phyloP scores from a whole-genome alignment of 2,888 invertebrate genomes.

The Pristionchus exspectatus region DNA sequence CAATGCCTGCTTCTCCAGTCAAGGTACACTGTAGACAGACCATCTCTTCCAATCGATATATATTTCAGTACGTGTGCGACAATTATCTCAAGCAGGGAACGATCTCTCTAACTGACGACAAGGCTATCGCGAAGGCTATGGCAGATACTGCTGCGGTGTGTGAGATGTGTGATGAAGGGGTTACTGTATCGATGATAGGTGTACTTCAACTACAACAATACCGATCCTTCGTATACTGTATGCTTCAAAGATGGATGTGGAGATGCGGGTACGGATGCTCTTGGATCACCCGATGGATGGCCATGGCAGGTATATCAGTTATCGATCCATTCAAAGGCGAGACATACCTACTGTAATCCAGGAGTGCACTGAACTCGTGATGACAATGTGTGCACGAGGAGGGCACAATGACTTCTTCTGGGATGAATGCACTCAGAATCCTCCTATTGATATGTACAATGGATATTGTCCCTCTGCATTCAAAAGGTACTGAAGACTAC shows the following conservation, averaged over 20 bases:
- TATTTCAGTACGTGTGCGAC: slow-evolving; percentile 12
- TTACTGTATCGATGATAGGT: slow-evolving; percentile 56
- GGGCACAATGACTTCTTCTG: slow-evolving; percentile 89
- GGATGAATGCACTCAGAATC: slow-evolving; percentile 69
- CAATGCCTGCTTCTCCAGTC: slow-evolving; percentile 90
- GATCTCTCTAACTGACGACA: neutral
- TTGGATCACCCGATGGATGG: slow-evolving; percentile 67
- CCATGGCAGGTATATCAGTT: slow-evolving; percentile 64
- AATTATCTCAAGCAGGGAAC: slow-evolving; percentile 3
- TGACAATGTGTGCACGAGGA: slow-evolving; percentile 91
- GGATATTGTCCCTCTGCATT: neutral
- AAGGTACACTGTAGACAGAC: slow-evolving; percentile 79
- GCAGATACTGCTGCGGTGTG: slow-evolving; percentile 8
- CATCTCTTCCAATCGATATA: neutral
- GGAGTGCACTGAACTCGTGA: slow-evolving; percentile 95
- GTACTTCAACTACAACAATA: slow-evolving; percentile 65
- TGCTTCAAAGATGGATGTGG: slow-evolving; percentile 66
- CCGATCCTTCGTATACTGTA: slow-evolving; percentile 58
- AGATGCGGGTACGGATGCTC: slow-evolving; percentile 64
- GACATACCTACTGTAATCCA: slow-evolving; percentile 79
- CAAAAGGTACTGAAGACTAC: neutral
- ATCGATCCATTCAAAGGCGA: neutral
- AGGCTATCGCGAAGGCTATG: slow-evolving; percentile 20
- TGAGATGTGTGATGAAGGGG: neutral
- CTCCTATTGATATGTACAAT: slow-evolving; percentile 9